phyloP scores from a whole-genome alignment of 2,113 vertebrate genomes.

The Heterochromis multidens region DNA sequence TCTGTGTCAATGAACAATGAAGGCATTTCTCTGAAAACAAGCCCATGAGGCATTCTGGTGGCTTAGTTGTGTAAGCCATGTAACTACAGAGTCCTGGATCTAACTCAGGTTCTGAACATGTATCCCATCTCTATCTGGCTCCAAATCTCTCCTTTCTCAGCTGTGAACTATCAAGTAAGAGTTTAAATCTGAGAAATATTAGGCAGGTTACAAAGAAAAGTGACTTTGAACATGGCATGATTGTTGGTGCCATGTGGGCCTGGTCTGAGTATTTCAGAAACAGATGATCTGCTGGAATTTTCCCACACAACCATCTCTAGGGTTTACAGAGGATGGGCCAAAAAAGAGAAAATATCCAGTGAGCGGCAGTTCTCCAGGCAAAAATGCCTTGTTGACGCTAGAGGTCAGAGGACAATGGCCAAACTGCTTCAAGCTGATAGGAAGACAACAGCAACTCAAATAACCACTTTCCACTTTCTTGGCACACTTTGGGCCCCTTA shows the following conservation, averaged over 20 bases:
- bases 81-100: background rate
- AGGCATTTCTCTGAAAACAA: slow-evolving; percentile 2
- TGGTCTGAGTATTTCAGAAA: background rate
- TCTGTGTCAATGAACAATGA: slow-evolving; percentile 9
- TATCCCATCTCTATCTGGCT: background rate
- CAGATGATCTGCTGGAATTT: background rate
- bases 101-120: background rate
- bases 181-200: background rate
- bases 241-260: background rate
- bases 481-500: background rate
- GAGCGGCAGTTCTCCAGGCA: background rate
- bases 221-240: background rate
- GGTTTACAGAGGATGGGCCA: background rate
- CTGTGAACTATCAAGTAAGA: background rate
- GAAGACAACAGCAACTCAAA: background rate
- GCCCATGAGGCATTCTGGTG: background rate
- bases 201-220: background rate
- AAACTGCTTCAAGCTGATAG: background rate
- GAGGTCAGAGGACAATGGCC: background rate
- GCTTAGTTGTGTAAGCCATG: background rate
- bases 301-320: background rate
- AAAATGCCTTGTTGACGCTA: background rate
- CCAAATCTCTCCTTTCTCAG: background rate
- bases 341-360: background rate
- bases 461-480: background rate